phyloP scores from a whole-genome alignment of 2,113 vertebrate genomes.

The Mastomys natalensis region DNA sequence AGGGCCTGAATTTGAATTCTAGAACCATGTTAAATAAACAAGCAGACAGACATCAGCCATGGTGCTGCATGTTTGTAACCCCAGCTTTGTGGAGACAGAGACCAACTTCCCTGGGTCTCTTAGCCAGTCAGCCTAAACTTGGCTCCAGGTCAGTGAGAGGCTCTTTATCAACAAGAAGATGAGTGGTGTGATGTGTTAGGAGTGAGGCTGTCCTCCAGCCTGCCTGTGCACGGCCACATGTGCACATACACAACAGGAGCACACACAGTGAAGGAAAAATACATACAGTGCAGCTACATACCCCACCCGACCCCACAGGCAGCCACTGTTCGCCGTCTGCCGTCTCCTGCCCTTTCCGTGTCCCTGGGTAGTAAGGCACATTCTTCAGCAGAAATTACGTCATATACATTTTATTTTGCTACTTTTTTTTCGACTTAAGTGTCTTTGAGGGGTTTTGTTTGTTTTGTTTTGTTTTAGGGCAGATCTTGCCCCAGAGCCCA shows the following conservation, averaged over 20 bases:
- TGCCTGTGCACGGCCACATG: too few relatives aligned
- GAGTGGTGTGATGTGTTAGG: neutral
- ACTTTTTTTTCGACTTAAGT: neutral
- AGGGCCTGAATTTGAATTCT: neutral
- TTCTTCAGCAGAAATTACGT: neutral
- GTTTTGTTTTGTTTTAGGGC: neutral
- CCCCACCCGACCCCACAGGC: neutral
- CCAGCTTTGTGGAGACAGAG: neutral
- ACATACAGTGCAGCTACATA: neutral
- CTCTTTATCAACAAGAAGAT: neutral
- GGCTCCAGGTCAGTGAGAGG: neutral
- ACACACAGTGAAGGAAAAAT: neutral
- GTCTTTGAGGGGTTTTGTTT: neutral
- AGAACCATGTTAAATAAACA: neutral
- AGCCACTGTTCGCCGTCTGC: neutral
- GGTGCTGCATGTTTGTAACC: neutral
- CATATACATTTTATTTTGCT: neutral
- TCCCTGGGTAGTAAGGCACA: neutral
- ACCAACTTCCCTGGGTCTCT: neutral
- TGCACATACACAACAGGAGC: neutral
- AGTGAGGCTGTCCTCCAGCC: neutral
- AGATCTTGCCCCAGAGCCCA: neutral
- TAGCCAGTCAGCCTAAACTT: neutral
- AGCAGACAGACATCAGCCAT: neutral
- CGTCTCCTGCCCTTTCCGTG: neutral